Percentiles rank a stretch among this genome's conserved stretches.
phyloP scores from a whole-genome alignment of 2,888 invertebrate species.

The Synergus umbraculus region DNA sequence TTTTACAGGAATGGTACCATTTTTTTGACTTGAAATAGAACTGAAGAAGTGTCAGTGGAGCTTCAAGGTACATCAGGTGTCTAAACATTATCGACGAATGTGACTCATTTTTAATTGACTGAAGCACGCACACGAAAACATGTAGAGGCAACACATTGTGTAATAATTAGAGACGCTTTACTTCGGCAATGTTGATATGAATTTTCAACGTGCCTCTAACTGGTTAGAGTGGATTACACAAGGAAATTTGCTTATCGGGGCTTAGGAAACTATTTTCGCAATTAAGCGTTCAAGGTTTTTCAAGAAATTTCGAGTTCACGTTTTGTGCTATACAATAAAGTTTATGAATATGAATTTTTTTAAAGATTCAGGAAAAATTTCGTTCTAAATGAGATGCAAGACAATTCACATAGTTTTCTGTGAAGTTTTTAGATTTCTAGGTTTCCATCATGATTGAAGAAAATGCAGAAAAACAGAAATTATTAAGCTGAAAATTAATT shows the following conservation, averaged over 20 bases:
- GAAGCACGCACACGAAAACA: background rate
- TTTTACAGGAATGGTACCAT: background rate
- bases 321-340: background rate
- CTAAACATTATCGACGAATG: background rate
- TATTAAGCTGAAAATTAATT: too few species aligned
- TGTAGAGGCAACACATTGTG: background rate
- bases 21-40: background rate
- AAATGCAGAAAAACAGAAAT: too few species aligned
- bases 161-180: background rate
- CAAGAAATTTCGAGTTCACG: background rate
- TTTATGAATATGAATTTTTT: background rate
- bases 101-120: background rate
- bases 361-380: background rate
- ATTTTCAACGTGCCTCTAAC: background rate
- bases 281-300: background rate
- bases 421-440: too few species aligned
- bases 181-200: constrained; percentile 3
- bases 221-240: background rate
- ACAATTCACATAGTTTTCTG: too few species aligned
- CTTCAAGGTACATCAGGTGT: background rate
- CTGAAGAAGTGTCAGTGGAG: background rate
- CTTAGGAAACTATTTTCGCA: background rate
- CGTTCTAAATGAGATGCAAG: too few species aligned
- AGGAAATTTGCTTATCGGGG: background rate
- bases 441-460: too few species aligned